These are phyloP conservation scores for Ictidomys tridecemlineatus DNA, from an alignment of 2,113 vertebrate species.

Conservation along the genomic window DNA sequence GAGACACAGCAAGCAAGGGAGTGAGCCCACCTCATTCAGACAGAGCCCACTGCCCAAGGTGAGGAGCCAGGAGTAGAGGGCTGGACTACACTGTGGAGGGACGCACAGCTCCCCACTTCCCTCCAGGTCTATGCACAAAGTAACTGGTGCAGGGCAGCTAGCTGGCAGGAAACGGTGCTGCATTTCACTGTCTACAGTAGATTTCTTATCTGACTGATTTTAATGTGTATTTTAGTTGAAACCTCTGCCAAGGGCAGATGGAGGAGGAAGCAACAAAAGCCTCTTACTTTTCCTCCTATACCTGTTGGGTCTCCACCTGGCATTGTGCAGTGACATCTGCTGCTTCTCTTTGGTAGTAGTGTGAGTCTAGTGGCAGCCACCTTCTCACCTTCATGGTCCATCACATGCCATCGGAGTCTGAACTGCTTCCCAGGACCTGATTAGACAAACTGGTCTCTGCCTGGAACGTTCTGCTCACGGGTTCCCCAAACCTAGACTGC, in stretches of 20 bases:
- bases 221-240: neutral
- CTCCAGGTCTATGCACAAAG: neutral
- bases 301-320: neutral
- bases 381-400: rapidly evolving
- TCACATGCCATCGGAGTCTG: neutral
- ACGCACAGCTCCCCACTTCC: neutral
- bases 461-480: neutral
- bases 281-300: neutral
- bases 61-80: neutral
- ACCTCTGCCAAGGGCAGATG: neutral
- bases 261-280: neutral
- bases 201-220: neutral
- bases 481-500: neutral
- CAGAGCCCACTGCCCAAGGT: neutral
- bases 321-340: neutral
- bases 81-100: neutral
- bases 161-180: neutral
- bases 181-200: neutral
- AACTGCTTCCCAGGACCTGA: neutral
- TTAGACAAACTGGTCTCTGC: neutral
- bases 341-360: neutral
- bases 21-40: neutral
- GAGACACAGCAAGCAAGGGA: neutral
- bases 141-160: neutral
- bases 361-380: neutral